Base-by-base conservation (phyloP, 2,113 vertebrate genomes). In the Colinus virginianus region DNA sequence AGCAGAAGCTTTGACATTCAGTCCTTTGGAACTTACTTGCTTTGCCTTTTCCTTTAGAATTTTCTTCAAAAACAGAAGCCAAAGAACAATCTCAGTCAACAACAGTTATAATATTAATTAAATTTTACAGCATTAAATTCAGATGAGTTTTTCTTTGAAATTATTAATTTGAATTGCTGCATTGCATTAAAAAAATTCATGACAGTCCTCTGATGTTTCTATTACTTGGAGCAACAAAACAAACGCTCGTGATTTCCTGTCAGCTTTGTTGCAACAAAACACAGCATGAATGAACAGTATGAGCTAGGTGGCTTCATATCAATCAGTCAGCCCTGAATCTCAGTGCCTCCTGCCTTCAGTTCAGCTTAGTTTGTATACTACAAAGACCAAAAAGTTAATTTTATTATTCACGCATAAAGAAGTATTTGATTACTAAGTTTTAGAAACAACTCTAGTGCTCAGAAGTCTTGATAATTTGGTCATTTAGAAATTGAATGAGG, bases 211-310 rank as follows among this genome's bases (percentile, higher is more conserved):
- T 90, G 66, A 78, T 78, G 42, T 68, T 81, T 43, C 18, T 55
- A 8, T 66, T 61, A 84, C 68, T 84, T 49, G 42, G 15, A 34
- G 86, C n/a, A 85, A 75, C 30, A 84, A 63, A 88, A 91, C 59
- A 22, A 84, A 82, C 9, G 11, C 9, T 70, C 30, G 23, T 5
- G 45, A 77, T 66, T 90, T 94, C 72, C n/a, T 43, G 34, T 23
- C 70, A 64, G 36, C 62, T 93, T 62, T 75, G 38, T 45, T 93
- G 71, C 53, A 95, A 76, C n/a, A 75, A 71, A 94, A 63, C n/a
- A 68, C 3, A 8, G 56, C 64, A 77, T n/a, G 58, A 88, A 85
- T 70, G 71, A 93, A 80, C 40, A 53, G 32, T 58, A 28, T 43
- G 32, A 74, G 75, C 46, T 78, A 80, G 49, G n/a, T 15, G 64